Percentiles rank a stretch among this genome's conserved stretches.
phyloP scores from a whole-genome alignment of 2,113 vertebrate genomes.

The Mystacornis crossleyi region DNA sequence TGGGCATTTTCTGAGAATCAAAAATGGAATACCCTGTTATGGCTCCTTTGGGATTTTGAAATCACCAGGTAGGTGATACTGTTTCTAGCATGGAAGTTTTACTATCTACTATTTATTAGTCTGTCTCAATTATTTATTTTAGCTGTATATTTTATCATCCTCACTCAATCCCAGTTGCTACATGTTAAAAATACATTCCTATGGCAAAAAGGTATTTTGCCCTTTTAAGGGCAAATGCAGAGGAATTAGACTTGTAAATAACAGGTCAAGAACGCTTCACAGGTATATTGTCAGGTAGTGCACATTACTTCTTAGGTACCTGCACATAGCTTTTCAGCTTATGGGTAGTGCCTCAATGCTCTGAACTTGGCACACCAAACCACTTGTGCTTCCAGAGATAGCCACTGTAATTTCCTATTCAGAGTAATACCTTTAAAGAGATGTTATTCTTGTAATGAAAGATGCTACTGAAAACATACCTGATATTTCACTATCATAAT shows the following conservation, averaged over 20 bases:
- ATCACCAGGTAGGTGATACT: background rate
- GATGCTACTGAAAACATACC: background rate
- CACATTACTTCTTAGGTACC: background rate
- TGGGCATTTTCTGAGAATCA: background rate
- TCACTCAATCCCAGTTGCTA: background rate
- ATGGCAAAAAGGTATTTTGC: background rate
- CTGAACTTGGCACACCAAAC: background rate
- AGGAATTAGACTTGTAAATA: background rate
- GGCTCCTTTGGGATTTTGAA: background rate
- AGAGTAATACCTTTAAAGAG: background rate
- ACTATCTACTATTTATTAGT: background rate
- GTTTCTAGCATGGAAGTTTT: background rate
- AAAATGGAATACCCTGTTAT: background rate
- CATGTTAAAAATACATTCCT: background rate
- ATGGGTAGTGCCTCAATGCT: background rate
- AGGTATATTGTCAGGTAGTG: background rate
- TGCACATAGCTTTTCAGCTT: background rate
- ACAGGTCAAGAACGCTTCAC: background rate
- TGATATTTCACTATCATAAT: conserved; percentile 1
- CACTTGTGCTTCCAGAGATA: background rate
- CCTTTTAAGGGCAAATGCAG: background rate
- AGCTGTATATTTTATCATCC: background rate
- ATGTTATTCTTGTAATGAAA: conserved; percentile 32
- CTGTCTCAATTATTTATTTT: background rate
- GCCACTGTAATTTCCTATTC: background rate